phyloP scores from a whole-genome alignment of 2,888 invertebrate species.

The Pheosia gnoma region DNA sequence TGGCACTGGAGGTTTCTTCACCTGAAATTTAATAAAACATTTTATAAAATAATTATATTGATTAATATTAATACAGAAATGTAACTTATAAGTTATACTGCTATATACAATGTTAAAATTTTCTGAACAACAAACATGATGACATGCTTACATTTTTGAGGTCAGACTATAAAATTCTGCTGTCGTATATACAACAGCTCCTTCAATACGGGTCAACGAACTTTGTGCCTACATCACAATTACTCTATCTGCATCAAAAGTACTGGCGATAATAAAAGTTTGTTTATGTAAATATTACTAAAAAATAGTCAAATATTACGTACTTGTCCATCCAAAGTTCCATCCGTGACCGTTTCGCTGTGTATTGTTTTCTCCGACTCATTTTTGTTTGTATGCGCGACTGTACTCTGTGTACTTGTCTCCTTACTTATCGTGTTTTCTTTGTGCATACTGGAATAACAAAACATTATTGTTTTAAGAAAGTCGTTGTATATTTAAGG shows the following conservation, averaged over 20 bases:
- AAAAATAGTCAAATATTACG: conserved; percentile 22
- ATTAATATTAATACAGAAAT: too few relatives aligned
- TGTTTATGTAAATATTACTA: not conserved
- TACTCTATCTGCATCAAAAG: too few relatives aligned
- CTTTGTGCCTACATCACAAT: too few relatives aligned
- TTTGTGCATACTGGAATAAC: conserved; percentile 70
- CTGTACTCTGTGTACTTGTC: conserved; percentile 64
- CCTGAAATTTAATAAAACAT: conserved; percentile 45
- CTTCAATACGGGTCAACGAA: too few relatives aligned
- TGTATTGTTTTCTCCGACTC: conserved; percentile 72
- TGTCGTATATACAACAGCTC: too few relatives aligned
- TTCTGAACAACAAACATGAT: too few relatives aligned
- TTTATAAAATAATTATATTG: not conserved
- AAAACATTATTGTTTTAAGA: conserved; percentile 17
- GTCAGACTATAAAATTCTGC: too few relatives aligned
- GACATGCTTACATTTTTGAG: too few relatives aligned
- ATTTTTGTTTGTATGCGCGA: conserved; percentile 72
- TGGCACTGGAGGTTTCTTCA: conserved; percentile 87
- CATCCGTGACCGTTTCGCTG: conserved; percentile 64
- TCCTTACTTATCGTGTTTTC: conserved; percentile 72
- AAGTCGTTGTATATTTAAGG: conserved; percentile 11
- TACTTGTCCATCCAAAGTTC: conserved; percentile 67
- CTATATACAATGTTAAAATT: too few relatives aligned
- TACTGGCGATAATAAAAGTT: too few relatives aligned
- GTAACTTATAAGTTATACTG: too few relatives aligned